A percentile compares a stretch with the other conserved stretches of the same genome.
Conservation (phyloP, 1,140 invertebrate genomes). For the Palaemon carinicauda region DNA sequence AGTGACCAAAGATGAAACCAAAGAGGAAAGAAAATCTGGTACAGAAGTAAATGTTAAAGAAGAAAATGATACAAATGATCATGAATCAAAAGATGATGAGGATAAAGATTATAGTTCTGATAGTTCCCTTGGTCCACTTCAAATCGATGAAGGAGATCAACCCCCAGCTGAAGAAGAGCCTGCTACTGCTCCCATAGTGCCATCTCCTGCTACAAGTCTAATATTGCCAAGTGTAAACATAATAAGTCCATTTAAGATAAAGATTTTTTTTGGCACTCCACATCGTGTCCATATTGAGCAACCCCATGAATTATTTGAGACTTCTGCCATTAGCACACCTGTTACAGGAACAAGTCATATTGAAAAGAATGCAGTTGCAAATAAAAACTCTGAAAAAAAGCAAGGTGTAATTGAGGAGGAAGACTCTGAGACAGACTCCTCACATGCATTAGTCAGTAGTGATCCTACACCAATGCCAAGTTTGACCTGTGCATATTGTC, state of each 20-base stretch:
- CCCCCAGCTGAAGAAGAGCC: slow-evolving; percentile 3
- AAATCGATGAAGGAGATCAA: slow-evolving; percentile 32
- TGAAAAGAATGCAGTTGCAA: no score
- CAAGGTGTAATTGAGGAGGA: neutral
- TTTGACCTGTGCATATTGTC: slow-evolving; percentile 36
- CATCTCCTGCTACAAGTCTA: neutral
- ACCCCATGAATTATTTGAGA: neutral
- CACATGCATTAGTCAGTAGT: neutral
- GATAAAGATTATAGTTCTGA: slow-evolving; percentile 23
- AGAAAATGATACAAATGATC: no score
- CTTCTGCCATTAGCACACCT: neutral
- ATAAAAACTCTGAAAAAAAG: no score
- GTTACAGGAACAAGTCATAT: neutral
- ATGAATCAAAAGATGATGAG: no score
- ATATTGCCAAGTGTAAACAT: slow-evolving; percentile 41
- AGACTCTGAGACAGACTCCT: neutral
- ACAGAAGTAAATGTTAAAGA: no score
- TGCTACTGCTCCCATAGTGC: neutral
- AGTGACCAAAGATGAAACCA: neutral
- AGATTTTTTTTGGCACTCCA: slow-evolving; percentile 29
- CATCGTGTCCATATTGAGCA: neutral
- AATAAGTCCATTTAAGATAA: slow-evolving; percentile 48
- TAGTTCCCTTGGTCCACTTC: slow-evolving; percentile 31
- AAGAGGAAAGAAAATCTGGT: neutral
- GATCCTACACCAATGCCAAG: neutral